Conservation (phyloP, 1,140 invertebrate species). For the Musca vetustissima region DNA sequence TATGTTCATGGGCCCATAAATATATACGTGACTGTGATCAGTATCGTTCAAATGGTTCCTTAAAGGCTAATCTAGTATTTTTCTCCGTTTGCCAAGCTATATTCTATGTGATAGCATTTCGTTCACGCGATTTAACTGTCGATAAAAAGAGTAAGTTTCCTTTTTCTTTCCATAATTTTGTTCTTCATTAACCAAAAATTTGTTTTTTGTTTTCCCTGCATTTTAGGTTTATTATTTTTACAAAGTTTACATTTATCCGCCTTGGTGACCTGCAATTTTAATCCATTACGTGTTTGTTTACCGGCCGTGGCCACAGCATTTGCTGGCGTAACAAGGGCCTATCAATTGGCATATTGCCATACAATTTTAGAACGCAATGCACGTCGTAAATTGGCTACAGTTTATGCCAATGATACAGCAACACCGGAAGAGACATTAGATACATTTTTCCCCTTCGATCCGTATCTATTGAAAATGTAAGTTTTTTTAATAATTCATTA, state of each 20-base stretch:
- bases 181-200: no score
- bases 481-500: not conserved
- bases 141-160: constrained; percentile 68
- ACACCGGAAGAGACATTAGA: constrained; percentile 61
- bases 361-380: constrained; percentile 85
- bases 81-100: constrained; percentile 87
- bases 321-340: constrained; percentile 78
- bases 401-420: constrained; percentile 57
- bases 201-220: constrained; percentile 35
- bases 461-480: constrained; percentile 65
- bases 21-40: constrained; percentile 69
- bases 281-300: constrained; percentile 80
- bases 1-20: constrained; percentile 72
- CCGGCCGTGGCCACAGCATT: constrained; percentile 79
- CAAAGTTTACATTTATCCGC: constrained; percentile 79
- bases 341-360: constrained; percentile 91
- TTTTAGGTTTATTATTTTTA: constrained; percentile 74
- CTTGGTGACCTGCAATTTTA: constrained; percentile 80
- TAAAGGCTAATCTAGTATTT: constrained; percentile 79
- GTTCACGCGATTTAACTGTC: constrained; percentile 78
- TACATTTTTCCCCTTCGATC: constrained; percentile 81
- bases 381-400: constrained; percentile 65
- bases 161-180: not conserved
- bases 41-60: constrained; percentile 56
- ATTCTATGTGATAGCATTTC: constrained; percentile 88